A percentile compares a stretch with the other conserved stretches of the same genome.
phyloP scores from a whole-genome alignment of 2,888 invertebrate species.

The Holacanthella duospinosa region DNA sequence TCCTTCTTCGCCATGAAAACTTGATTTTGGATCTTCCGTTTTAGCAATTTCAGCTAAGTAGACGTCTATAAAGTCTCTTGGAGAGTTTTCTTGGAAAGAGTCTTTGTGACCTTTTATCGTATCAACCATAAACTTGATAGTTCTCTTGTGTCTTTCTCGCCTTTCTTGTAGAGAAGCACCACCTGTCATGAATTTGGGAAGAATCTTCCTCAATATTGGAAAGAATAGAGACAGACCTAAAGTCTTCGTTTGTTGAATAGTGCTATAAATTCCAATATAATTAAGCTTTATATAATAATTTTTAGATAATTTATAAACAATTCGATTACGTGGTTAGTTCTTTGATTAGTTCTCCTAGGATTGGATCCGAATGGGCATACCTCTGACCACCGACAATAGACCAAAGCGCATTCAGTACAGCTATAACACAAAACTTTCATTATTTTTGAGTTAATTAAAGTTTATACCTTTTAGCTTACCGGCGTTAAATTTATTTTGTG shows the following conservation, averaged over 20 bases:
- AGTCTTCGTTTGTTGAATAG: background rate
- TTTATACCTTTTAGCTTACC: background rate
- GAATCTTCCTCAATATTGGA: background rate
- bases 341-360: background rate
- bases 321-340: background rate
- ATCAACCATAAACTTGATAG: slow-evolving; percentile 13
- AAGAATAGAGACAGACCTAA: background rate
- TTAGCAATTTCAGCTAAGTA: slow-evolving; percentile 26
- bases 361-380: slow-evolving; percentile 2
- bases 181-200: background rate
- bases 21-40: slow-evolving; percentile 15
- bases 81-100: slow-evolving; percentile 19
- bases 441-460: background rate
- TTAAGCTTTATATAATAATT: background rate
- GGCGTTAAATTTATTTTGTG: slow-evolving; percentile 4
- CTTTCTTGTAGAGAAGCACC: background rate
- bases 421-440: background rate
- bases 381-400: slow-evolving; percentile 2
- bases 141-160: no score
- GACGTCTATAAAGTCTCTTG: slow-evolving; percentile 32
- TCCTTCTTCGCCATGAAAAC: slow-evolving; percentile 18
- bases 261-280: background rate
- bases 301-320: background rate
- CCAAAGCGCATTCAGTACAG: slow-evolving; percentile 14
- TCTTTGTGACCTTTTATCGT: slow-evolving; percentile 24